A percentile compares a stretch with the other conserved stretches of the same genome.
Evolutionary conservation across 2,888 invertebrate species (phyloP).

Genomic region (Sarcophaga rosellei): DNA sequence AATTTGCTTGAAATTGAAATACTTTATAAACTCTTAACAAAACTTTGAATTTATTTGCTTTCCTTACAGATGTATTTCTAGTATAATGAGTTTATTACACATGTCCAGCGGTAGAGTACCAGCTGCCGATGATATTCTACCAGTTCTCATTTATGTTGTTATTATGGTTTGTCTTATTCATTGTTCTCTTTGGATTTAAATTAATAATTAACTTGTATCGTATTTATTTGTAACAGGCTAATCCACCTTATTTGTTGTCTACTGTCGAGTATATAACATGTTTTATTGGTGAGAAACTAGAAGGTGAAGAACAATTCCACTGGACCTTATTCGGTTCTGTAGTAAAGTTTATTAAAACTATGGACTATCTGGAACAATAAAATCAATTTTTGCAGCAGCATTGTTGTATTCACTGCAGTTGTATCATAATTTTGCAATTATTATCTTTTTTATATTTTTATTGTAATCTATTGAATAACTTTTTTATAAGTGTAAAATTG

Average conservation of each 20-base stretch:
- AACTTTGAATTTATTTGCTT: background rate
- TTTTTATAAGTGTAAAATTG: conserved; percentile 21
- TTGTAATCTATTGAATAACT: conserved; percentile 21
- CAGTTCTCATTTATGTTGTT: conserved; percentile 97
- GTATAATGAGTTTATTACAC: conserved; percentile 95
- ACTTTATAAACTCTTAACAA: too few species aligned
- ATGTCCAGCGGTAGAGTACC: conserved; percentile 91
- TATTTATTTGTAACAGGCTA: conserved; percentile 85
- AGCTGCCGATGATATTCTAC: conserved; percentile 97
- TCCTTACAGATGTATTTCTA: conserved; percentile 89
- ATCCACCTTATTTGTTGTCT: conserved; percentile 95
- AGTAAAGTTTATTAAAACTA: conserved; percentile 98
- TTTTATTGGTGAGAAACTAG: conserved; percentile 91
- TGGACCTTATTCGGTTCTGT: conserved; percentile 99
- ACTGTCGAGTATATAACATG: conserved; percentile 98
- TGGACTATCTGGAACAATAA: conserved; percentile 83
- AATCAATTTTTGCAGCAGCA: background rate
- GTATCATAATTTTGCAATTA: conserved; percentile 6
- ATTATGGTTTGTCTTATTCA: conserved; percentile 87
- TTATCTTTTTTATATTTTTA: conserved; percentile 33
- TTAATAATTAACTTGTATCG: background rate
- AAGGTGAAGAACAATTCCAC: conserved; percentile 97
- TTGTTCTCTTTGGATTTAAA: background rate
- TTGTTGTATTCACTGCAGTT: conserved; percentile 11
- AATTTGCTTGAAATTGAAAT: background rate